These are phyloP conservation scores for Himalopsyche anomala DNA, from an alignment of 2,888 invertebrate species.

Conservation along the genomic window DNA sequence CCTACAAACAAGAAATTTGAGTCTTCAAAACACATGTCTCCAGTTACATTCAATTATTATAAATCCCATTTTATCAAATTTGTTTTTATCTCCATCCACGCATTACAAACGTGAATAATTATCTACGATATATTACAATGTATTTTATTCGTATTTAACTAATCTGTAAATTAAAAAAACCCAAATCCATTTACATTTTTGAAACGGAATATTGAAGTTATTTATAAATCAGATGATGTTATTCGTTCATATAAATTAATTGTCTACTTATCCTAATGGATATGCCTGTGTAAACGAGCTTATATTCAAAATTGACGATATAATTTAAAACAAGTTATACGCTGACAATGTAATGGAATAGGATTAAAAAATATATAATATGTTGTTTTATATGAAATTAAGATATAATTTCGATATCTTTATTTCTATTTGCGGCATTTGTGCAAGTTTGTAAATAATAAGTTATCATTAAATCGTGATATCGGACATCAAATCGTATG, in stretches of 20 bases:
- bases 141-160: too few species aligned
- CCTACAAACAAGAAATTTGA: too few species aligned
- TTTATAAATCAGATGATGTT: background rate
- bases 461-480: slow-evolving; percentile 21
- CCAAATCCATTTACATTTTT: too few species aligned
- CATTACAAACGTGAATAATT: too few species aligned
- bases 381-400: background rate
- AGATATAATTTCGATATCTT: slow-evolving; percentile 24
- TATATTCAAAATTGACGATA: background rate
- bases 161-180: too few species aligned
- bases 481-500: background rate
- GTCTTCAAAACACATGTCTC: too few species aligned
- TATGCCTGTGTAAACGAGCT: background rate
- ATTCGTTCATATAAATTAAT: background rate
- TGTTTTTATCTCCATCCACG: too few species aligned
- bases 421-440: background rate
- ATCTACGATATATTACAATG: too few species aligned
- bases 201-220: too few species aligned
- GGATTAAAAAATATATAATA: background rate
- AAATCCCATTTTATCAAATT: too few species aligned
- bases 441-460: background rate
- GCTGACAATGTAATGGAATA: background rate
- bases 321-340: slow-evolving; percentile 6
- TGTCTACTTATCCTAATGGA: background rate
- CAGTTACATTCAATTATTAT: too few species aligned